Evolutionary conservation across 1,140 invertebrate species (phyloP).

Genomic region (Pentalonia nigronervosa): DNA sequence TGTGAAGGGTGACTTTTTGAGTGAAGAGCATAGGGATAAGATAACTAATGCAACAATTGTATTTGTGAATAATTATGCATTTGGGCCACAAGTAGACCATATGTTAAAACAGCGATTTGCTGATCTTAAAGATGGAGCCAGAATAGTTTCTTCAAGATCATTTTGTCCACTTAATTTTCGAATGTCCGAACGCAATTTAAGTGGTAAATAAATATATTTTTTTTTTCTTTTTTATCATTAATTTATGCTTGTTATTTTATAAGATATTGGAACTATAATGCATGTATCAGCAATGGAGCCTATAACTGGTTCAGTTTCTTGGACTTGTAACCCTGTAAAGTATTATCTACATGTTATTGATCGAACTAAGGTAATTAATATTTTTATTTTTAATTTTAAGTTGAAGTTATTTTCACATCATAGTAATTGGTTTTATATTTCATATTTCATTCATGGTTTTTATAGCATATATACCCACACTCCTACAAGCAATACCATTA

Average conservation of each 20-base stretch:
- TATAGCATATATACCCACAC: background rate
- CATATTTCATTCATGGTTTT: background rate
- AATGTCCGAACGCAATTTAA: constrained; percentile 89
- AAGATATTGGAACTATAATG: constrained; percentile 98
- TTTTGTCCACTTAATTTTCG: constrained; percentile 98
- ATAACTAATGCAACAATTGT: constrained; percentile 92
- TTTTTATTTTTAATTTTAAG: constrained; percentile 20
- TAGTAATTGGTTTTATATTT: background rate
- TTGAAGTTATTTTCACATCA: too few relatives aligned
- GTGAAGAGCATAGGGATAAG: constrained; percentile 88
- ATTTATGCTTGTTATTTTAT: constrained; percentile 60
- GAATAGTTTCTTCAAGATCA: constrained; percentile 97
- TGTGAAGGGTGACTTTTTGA: constrained; percentile 93
- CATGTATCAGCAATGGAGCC: constrained; percentile 96
- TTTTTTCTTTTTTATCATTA: background rate
- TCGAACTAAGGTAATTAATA: constrained; percentile 74
- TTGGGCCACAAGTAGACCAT: constrained; percentile 96
- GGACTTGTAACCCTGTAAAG: constrained; percentile 97
- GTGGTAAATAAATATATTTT: constrained; percentile 67
- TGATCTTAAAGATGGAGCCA: constrained; percentile 92
- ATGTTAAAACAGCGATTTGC: constrained; percentile 95
- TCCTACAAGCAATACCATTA: background rate
- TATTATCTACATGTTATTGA: constrained; percentile 98
- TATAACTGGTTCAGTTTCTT: constrained; percentile 92
- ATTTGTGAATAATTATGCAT: constrained; percentile 99